Base-by-base conservation (phyloP, 2,797 vertebrate genomes). In the Acanthurus leucopareius region DNA sequence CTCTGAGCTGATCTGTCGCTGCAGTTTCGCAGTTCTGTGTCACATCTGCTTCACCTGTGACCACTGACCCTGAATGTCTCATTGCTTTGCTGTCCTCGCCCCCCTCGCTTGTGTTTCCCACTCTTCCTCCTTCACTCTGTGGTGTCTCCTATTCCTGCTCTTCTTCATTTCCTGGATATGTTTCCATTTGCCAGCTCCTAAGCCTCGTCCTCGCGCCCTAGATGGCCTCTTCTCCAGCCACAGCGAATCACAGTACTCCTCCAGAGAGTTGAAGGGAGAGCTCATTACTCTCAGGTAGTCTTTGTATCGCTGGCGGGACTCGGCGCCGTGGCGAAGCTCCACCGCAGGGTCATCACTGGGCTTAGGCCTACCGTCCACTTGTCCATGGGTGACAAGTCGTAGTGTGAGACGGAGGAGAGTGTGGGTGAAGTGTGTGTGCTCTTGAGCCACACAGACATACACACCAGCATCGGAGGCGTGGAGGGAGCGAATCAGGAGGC, bases 161-260 rank as follows among this genome's bases (percentile, higher is more conserved):
- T 99, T 99, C 90, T 97, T 98, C 87, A 97, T 93, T 89, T 99
- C 97, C 91, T 99, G 98, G 35, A 97, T 93, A 57, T 99, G 97
- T 90, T 99, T 99, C 98, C 98, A 99, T 81, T 99, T 99, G 28
- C 96, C 95, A 20, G 80, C 80, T 52, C 87, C 96, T 92, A 94
- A 91, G 94, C 80, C 95, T 86, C 91, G 96, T 92, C 87, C 96
- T 72, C 90, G 78, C 4, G 40, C 81, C 75, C 76, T 90, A 0
- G 69, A n/a, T 0, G 88, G 93, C 85, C 95, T 96, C 90, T 97
- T 97, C 89, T 99, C 97, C 65, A 97, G 94, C 98, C 98, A 99
- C 92, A 99, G 96, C 40, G 97, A 96, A 81, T 99, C 97, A 8
- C 98, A 99, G 93, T 99, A 99, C 90, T 99, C 97, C 73, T 99